phyloP scores from a whole-genome alignment of 1,140 invertebrate species.

The Mercenaria mercenaria region DNA sequence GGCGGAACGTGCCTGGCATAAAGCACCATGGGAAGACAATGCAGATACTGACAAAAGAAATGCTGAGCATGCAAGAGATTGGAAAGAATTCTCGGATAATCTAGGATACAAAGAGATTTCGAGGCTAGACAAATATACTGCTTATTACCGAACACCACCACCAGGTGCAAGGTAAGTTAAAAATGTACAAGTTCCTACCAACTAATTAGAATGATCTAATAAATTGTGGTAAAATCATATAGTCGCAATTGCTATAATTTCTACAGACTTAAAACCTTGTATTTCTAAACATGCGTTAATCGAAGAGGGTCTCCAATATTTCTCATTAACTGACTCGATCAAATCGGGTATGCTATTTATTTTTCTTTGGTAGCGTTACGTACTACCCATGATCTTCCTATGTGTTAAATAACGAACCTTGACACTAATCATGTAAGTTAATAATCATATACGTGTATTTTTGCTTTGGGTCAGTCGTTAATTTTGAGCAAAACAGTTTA shows the following conservation, averaged over 20 bases:
- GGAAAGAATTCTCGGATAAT: slow-evolving; percentile 72
- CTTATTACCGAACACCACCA: slow-evolving; percentile 73
- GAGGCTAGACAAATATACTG: slow-evolving; percentile 68
- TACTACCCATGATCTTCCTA: neutral
- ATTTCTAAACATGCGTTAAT: too few relatives aligned
- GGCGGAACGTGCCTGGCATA: slow-evolving; percentile 81
- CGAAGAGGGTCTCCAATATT: neutral
- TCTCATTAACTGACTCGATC: neutral
- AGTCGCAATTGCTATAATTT: neutral
- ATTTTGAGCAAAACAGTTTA: too few relatives aligned
- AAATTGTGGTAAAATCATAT: neutral
- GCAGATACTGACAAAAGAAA: neutral
- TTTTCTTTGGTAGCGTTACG: neutral
- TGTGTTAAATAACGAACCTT: neutral
- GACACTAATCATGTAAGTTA: too few relatives aligned
- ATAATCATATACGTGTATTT: too few relatives aligned
- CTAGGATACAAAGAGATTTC: slow-evolving; percentile 77
- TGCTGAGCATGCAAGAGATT: slow-evolving; percentile 52
- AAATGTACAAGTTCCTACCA: neutral
- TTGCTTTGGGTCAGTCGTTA: too few relatives aligned
- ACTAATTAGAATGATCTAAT: neutral
- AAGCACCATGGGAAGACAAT: slow-evolving; percentile 75
- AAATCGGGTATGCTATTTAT: neutral
- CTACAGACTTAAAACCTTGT: too few relatives aligned
- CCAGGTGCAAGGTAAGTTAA: slow-evolving; percentile 75